phyloP scores from a whole-genome alignment of 2,888 invertebrate species.

The Trypoxylon attenuatum region DNA sequence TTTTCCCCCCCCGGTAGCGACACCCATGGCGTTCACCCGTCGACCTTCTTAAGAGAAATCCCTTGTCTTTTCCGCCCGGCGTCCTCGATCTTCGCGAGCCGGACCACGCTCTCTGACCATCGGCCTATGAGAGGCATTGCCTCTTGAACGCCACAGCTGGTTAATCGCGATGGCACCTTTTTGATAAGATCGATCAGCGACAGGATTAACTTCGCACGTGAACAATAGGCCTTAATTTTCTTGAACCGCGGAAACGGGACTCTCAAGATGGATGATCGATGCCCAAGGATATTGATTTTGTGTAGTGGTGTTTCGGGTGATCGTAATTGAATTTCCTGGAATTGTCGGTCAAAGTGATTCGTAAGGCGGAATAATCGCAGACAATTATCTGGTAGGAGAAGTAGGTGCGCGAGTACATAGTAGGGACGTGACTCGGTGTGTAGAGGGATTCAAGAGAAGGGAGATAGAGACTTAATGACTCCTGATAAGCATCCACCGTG shows the following conservation, averaged over 20 bases:
- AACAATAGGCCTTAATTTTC: neutral
- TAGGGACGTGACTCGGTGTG: too few species aligned
- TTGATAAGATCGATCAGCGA: neutral
- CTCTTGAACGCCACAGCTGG: too few species aligned
- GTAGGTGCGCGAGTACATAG: conserved; percentile 13
- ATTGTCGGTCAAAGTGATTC: conserved; percentile 12
- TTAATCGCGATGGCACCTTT: conserved; percentile 2
- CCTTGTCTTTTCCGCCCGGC: conserved; percentile 52
- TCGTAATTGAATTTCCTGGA: neutral
- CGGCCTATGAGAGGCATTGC: too few species aligned
- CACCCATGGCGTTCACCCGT: conserved; percentile 54
- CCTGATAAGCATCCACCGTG: conserved; percentile 34
- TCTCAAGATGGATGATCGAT: neutral
- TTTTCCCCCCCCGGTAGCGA: conserved; percentile 24
- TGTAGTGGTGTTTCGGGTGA: neutral
- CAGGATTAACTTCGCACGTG: neutral
- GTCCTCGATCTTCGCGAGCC: conserved; percentile 50
- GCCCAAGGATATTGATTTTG: neutral
- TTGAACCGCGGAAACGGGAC: neutral
- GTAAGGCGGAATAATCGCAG: conserved; percentile 14
- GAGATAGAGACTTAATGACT: conserved; percentile 38
- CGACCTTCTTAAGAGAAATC: conserved; percentile 59
- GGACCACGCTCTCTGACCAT: neutral
- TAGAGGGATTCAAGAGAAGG: neutral
- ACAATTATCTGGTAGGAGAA: conserved; percentile 21